Conservation (phyloP, 2,113 vertebrate species). For the Orycteropus afer region DNA sequence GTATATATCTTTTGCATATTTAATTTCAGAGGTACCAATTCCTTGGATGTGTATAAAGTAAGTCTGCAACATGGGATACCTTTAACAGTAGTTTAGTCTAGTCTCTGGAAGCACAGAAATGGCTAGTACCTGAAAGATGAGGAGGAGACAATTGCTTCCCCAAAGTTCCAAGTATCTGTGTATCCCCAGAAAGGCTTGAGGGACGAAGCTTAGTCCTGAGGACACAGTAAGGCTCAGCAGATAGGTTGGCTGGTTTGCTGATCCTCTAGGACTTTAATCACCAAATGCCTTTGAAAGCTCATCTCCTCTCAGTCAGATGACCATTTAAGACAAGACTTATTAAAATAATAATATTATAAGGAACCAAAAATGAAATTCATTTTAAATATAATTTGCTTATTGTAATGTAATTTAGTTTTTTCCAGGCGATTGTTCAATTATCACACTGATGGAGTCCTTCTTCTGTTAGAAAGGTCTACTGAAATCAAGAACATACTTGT, state of each 20-base stretch:
- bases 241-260: neutral
- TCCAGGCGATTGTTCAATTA: neutral
- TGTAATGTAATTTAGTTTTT: neutral
- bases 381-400: slow-evolving; percentile 40
- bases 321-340: neutral
- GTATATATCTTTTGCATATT: neutral
- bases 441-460: neutral
- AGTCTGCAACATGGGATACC: neutral
- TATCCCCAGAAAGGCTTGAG: neutral
- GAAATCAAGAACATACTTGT: slow-evolving; percentile 6
- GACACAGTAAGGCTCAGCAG: neutral
- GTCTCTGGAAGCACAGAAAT: neutral
- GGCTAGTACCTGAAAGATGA: neutral
- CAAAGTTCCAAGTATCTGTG: neutral
- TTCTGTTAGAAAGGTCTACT: neutral
- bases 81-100: neutral
- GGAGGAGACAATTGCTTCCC: neutral
- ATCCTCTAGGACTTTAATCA: neutral
- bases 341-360: neutral
- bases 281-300: neutral
- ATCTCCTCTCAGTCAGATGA: neutral
- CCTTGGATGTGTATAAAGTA: neutral
- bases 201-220: neutral
- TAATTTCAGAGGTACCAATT: neutral
- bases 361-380: neutral